Evolutionary conservation across 2,888 invertebrate genomes (phyloP), one percentile per base, ranked within the genome.

Genomic region (Dryadula phaetusa): DNA sequence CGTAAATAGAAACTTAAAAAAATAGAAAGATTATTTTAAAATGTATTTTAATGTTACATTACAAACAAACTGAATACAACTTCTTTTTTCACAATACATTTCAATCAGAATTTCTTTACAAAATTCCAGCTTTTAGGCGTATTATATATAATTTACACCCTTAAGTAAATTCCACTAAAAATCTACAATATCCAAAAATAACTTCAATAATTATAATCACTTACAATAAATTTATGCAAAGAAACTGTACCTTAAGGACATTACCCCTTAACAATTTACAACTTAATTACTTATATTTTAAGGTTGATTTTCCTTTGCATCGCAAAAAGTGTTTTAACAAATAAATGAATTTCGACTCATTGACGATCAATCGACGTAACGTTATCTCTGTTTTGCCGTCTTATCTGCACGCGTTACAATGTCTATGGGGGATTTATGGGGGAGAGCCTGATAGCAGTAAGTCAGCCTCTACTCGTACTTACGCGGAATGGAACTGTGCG

Each of bases 331-430:
- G 67, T 71, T 72, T 81, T 81, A 81, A 81, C 66, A 80, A 82
- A 89, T 90, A 90, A 90, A 91, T 91, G 89, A 90, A 90, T 90
- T 88, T 85, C 86, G 84, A 85, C 84, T 90, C 88, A 89, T 90
- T 90, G 89, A 79, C 88, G 90, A 91, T 91, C 90, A 91, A 90
- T 91, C 88, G 88, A 74, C 80, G 78, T 76, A 78, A 76, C 79
- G 86, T 87, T 89, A 90, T 90, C 90, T 82, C 84, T 89, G 87
- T 88, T 86, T 87, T 85, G 88, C 80, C 74, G 82, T 82, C 84
- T 87, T 88, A 88, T 87, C 88, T 84, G 68, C 72, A 79, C 79
- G 79, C 78, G 82, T 81, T 79, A 83, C 82, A 82, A 81, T 76
- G 82, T 80, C 82, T 77, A 70, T 74, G 77, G 73, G 69, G 79